Conservation (phyloP, 2,888 invertebrate genomes). For the Drosophila yooni region DNA sequence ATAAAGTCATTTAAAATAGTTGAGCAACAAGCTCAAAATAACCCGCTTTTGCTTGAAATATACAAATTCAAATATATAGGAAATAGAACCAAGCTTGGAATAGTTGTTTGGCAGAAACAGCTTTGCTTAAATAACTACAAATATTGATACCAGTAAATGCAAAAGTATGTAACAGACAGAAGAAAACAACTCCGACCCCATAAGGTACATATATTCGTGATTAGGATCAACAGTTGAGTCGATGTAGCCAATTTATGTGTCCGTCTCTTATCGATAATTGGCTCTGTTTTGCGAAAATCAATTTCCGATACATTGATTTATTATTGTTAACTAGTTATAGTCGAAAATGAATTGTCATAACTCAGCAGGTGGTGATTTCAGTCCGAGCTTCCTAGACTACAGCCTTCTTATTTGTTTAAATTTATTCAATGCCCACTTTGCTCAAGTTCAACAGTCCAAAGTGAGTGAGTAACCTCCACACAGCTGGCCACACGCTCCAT, state of each 20-base stretch:
- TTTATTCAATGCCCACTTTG: slow-evolving; percentile 8
- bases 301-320: not conserved
- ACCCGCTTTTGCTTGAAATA: not conserved
- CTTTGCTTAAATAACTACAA: not conserved
- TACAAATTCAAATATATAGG: not conserved
- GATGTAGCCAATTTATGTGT: not conserved
- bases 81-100: not conserved
- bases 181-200: not conserved
- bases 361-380: not conserved
- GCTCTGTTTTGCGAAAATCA: not conserved
- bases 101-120: not conserved
- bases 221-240: not conserved
- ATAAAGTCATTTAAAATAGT: slow-evolving; percentile 8
- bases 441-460: slow-evolving; percentile 36
- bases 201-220: not conserved
- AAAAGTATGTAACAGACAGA: not conserved
- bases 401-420: not conserved
- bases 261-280: not conserved
- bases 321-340: not conserved
- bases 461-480: slow-evolving; percentile 40
- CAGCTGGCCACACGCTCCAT: slow-evolving; percentile 26
- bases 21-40: not conserved
- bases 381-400: not conserved
- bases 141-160: not conserved
- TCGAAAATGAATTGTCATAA: not conserved